Evolutionary conservation across 2,888 invertebrate species (phyloP).

Genomic region (Orchesella flavescens): DNA sequence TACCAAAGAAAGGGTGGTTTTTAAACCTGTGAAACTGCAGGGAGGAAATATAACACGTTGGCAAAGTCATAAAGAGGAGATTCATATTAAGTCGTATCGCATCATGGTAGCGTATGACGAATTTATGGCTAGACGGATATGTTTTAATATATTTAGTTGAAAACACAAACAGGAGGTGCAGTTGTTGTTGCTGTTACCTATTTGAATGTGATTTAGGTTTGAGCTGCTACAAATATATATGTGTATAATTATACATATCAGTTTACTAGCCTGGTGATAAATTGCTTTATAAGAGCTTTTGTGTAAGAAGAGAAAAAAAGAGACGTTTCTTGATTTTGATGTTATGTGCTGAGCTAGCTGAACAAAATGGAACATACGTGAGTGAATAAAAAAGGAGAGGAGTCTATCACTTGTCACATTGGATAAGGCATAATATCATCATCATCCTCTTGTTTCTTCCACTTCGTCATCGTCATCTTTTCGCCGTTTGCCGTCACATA

Average conservation of each 20-base stretch:
- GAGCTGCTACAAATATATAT: no score
- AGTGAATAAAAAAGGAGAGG: constrained; percentile 21
- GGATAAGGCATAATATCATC: constrained; percentile 57
- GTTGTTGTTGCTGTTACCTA: no score
- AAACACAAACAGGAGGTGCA: not conserved
- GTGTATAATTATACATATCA: not conserved
- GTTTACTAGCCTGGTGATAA: constrained; percentile 34
- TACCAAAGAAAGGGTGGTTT: no score
- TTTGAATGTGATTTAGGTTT: no score
- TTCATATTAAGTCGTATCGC: no score
- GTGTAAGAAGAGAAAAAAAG: constrained; percentile 20
- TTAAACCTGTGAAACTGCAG: no score
- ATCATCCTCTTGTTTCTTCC: constrained; percentile 37
- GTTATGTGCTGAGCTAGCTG: constrained; percentile 20
- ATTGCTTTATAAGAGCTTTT: constrained; percentile 41
- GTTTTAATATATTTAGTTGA: not conserved
- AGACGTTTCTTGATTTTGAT: constrained; percentile 21
- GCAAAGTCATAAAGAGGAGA: no score
- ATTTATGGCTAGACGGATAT: no score
- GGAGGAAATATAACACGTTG: no score
- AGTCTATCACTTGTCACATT: constrained; percentile 58
- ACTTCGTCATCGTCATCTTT: constrained; percentile 56
- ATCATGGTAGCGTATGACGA: no score
- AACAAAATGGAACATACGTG: constrained; percentile 49
- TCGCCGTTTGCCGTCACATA: constrained; percentile 17